A percentile compares a stretch with the other conserved stretches of the same genome.
Conservation (phyloP, 2,797 vertebrate genomes). For the Neoniphon sammara region DNA sequence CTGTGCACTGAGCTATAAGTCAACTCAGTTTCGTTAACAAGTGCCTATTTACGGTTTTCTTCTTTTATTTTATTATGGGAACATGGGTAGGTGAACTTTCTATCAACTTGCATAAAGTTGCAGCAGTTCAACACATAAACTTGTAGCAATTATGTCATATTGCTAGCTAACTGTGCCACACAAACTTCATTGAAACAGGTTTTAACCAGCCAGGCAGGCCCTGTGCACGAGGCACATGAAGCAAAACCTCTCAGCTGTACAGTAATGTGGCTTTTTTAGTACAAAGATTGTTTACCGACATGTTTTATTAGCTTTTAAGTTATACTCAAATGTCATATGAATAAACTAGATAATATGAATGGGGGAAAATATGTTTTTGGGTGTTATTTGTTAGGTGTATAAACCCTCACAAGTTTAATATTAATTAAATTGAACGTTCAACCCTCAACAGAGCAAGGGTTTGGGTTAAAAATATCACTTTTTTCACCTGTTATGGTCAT, state of each 20-base stretch:
- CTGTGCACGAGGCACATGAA: neutral
- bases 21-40: too few species aligned
- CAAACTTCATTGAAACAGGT: neutral
- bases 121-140: neutral
- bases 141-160: neutral
- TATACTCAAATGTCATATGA: too few species aligned
- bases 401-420: too few species aligned
- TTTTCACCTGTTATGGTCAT: too few species aligned
- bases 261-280: neutral
- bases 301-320: too few species aligned
- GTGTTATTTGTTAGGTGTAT: too few species aligned
- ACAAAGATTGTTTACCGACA: too few species aligned
- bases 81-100: neutral
- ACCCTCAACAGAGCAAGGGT: too few species aligned
- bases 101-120: neutral
- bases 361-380: too few species aligned
- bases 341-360: too few species aligned
- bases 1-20: neutral
- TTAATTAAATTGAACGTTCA: too few species aligned
- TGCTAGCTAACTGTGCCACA: neutral
- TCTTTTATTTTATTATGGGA: neutral
- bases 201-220: constrained; percentile 1
- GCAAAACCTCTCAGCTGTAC: neutral
- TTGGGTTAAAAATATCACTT: too few species aligned
- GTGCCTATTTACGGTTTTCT: neutral